Evolutionary conservation across 2,888 invertebrate species (phyloP).

Genomic region (Cantharis lateralis): DNA sequence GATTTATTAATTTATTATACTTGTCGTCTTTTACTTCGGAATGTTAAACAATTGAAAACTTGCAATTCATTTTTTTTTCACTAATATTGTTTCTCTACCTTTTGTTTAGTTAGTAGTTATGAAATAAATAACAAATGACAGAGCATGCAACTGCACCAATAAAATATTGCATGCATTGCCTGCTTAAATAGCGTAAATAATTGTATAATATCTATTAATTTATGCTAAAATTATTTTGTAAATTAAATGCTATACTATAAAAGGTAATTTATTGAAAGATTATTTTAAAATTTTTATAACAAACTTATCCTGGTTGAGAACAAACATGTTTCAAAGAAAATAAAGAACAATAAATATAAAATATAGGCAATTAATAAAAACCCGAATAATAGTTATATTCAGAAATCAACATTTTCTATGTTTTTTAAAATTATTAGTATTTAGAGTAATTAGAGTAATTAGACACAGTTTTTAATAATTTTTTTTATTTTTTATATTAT

Average conservation of each 20-base stretch:
- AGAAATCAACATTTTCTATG: too few relatives aligned
- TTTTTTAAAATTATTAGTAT: too few relatives aligned
- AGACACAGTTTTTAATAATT: too few relatives aligned
- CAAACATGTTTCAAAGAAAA: too few relatives aligned
- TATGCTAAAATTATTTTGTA: slow-evolving; percentile 9
- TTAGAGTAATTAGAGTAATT: too few relatives aligned
- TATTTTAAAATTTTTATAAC: background rate
- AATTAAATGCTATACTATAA: background rate
- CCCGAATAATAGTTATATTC: too few relatives aligned
- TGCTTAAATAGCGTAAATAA: slow-evolving; percentile 31
- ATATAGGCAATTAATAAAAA: too few relatives aligned
- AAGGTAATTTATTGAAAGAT: slow-evolving; percentile 12
- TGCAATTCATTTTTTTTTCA: background rate
- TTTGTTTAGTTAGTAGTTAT: background rate
- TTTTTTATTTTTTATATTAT: too few relatives aligned
- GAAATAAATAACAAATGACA: slow-evolving; percentile 16
- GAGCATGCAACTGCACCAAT: slow-evolving; percentile 28
- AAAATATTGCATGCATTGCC: slow-evolving; percentile 30
- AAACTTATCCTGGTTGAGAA: too few relatives aligned
- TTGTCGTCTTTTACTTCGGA: background rate
- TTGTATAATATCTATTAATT: slow-evolving; percentile 22
- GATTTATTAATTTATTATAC: background rate
- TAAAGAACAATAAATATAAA: too few relatives aligned
- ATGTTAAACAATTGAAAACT: background rate
- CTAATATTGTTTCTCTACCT: background rate